Conservation (phyloP, 1,140 invertebrate genomes). For the Drosophila virilis region DNA sequence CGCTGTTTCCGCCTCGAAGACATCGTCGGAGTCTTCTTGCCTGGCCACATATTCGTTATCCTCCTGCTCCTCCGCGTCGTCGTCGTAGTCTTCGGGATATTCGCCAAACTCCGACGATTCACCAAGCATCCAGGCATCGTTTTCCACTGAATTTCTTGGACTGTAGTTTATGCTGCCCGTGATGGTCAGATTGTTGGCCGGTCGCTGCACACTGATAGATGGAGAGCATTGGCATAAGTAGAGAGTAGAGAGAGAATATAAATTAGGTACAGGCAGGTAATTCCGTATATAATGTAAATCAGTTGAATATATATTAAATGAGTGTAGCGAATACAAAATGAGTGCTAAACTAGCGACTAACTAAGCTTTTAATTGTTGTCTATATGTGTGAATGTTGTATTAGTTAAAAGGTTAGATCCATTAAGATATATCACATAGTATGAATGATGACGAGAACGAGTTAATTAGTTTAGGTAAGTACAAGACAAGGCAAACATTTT, state of each 20-base stretch:
- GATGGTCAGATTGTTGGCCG: conserved; percentile 71
- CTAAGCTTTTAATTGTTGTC: conserved; percentile 36
- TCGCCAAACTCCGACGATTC: conserved; percentile 71
- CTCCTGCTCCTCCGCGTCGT: conserved; percentile 40
- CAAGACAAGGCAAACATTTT: conserved; percentile 74
- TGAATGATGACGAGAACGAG: conserved; percentile 15
- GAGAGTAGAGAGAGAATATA: neutral
- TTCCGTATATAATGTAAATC: neutral
- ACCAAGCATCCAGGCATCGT: conserved; percentile 80
- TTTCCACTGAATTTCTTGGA: conserved; percentile 75
- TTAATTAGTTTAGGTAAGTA: conserved; percentile 39
- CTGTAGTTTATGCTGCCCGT: conserved; percentile 68
- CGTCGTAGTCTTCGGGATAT: conserved; percentile 61
- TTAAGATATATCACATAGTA: neutral
- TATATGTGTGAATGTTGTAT: conserved; percentile 24
- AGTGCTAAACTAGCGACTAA: conserved; percentile 43
- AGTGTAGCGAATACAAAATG: conserved; percentile 30
- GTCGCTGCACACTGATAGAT: conserved; percentile 54
- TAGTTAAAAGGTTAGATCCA: conserved; percentile 19
- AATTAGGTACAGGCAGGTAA: too few species aligned
- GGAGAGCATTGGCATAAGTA: neutral
- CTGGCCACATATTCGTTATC: conserved; percentile 39
- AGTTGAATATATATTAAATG: conserved; percentile 27
- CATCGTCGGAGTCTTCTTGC: conserved; percentile 71
- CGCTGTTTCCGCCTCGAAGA: conserved; percentile 61